A percentile compares a stretch with the other conserved stretches of the same genome.
These are phyloP conservation scores for Cosmia pyralina DNA, from an alignment of 2,888 invertebrate species.

Conservation along the genomic window DNA sequence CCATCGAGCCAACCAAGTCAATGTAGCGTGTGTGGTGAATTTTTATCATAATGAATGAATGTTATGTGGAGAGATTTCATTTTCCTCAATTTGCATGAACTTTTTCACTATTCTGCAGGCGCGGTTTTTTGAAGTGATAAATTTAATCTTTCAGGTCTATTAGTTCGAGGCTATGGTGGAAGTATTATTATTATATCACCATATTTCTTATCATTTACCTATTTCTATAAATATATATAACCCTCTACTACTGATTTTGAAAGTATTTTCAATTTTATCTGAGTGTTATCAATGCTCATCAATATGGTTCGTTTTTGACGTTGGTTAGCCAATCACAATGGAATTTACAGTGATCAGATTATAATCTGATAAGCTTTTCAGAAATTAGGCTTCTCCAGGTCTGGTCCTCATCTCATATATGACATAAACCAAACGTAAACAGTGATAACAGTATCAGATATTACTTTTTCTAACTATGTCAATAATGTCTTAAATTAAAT, in stretches of 20 bases:
- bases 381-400: background rate
- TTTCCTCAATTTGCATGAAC: too few species aligned
- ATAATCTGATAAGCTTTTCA: background rate
- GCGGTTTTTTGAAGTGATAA: too few species aligned
- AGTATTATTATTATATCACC: conserved; percentile 2
- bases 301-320: too few species aligned
- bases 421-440: too few species aligned
- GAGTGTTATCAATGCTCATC: too few species aligned
- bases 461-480: conserved; percentile 9
- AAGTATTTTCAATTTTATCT: conserved; percentile 16
- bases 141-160: too few species aligned
- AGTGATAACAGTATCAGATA: conserved; percentile 13
- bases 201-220: conserved; percentile 13
- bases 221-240: background rate
- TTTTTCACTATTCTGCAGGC: too few species aligned
- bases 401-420: background rate
- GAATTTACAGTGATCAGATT: conserved; percentile 2
- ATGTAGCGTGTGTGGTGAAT: too few species aligned
- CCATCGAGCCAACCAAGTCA: too few species aligned
- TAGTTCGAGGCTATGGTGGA: too few species aligned
- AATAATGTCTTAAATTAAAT: background rate
- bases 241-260: background rate
- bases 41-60: too few species aligned
- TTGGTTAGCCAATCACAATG: background rate
- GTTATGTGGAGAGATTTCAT: too few species aligned